Conservation (phyloP, 2,797 vertebrate species). For the Periparus ater region DNA sequence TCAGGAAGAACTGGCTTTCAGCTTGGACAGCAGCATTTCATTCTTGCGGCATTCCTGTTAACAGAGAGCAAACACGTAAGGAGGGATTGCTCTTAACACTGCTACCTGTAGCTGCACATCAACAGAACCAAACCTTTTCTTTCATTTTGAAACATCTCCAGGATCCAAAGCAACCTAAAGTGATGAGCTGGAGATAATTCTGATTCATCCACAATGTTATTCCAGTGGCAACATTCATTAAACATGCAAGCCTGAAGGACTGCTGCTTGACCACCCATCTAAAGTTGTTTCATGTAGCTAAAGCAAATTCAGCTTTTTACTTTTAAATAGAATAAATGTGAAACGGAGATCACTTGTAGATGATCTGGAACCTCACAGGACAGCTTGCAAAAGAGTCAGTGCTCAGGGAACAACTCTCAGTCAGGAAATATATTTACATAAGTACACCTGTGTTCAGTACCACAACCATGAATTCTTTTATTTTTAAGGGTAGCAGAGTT, state of each 20-base stretch:
- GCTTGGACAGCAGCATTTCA: constrained; percentile 90
- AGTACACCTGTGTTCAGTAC: not conserved
- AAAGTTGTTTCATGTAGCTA: not conserved
- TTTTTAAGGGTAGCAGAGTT: not conserved
- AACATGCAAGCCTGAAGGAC: not conserved
- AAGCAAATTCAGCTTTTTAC: not conserved
- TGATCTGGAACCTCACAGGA: not conserved
- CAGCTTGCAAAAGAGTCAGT: not conserved
- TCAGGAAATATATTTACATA: not conserved
- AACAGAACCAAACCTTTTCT: not conserved
- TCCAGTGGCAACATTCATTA: not conserved
- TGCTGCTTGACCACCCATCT: not conserved
- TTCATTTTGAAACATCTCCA: not conserved
- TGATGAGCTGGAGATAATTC: not conserved
- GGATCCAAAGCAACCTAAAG: not conserved
- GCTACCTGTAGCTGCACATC: not conserved
- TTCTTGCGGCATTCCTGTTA: constrained; percentile 93
- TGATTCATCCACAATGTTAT: not conserved
- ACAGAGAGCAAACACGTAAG: constrained; percentile 5
- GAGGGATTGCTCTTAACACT: not conserved
- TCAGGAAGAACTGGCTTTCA: constrained; percentile 84
- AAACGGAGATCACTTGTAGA: not conserved
- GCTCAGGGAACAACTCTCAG: not conserved
- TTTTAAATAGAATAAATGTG: not conserved
- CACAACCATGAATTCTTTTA: not conserved